phyloP scores from a whole-genome alignment of 2,888 invertebrate genomes.

The Erebia epiphron region DNA sequence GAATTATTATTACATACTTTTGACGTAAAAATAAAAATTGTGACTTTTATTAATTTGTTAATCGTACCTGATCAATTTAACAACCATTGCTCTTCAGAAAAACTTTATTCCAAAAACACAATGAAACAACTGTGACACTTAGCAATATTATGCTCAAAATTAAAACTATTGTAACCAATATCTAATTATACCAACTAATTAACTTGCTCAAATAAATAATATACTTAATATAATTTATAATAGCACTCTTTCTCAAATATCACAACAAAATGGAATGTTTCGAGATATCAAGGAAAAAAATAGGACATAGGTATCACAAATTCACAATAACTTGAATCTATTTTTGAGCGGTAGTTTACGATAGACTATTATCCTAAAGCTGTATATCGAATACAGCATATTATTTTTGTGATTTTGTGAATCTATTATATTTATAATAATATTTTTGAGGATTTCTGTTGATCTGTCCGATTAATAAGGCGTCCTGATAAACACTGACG shows the following conservation, averaged over 20 bases:
- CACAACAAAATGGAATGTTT: conserved; percentile 43
- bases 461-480: conserved; percentile 48
- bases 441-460: conserved; percentile 7
- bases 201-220: conserved; percentile 8
- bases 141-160: conserved; percentile 37
- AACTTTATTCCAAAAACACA: conserved; percentile 34
- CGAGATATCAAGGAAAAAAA: conserved; percentile 30
- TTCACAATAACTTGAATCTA: conserved; percentile 47
- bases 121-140: conserved; percentile 4
- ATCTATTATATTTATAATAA: neutral
- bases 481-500: conserved; percentile 52
- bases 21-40: neutral
- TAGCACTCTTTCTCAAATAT: conserved; percentile 37
- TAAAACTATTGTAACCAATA: too few relatives aligned
- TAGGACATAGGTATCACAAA: too few relatives aligned
- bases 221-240: conserved; percentile 50
- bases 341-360: conserved; percentile 61
- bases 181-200: conserved; percentile 34
- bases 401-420: conserved; percentile 15
- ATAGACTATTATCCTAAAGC: conserved; percentile 56
- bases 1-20: neutral
- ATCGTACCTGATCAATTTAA: conserved; percentile 63
- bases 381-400: conserved; percentile 72
- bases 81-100: conserved; percentile 57
- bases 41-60: neutral